Base-by-base conservation (phyloP, 2,113 vertebrate species). In the Xiphias gladius region DNA sequence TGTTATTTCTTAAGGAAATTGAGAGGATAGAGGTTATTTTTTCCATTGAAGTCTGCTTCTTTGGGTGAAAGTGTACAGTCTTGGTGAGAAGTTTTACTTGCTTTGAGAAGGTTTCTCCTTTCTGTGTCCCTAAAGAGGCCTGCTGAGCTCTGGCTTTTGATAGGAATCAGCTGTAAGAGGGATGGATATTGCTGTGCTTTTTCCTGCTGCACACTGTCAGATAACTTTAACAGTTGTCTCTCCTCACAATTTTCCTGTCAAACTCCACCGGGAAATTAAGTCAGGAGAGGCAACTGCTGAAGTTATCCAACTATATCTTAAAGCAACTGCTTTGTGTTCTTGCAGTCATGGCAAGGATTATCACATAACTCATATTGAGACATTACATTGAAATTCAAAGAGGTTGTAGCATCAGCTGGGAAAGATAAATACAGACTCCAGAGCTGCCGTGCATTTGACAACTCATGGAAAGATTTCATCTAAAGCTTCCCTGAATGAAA, bases 211-310 rank as follows among this genome's bases (percentile, higher is more conserved):
- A 80, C 78, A n/a, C 78, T 73, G 80, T 80, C 86, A 85, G 88
- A 90, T 90, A 90, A 89, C 86, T 88, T 79, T 71, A 90, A 83
- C 73, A 79, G 77, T 92, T 82, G 78, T 85, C 82, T 83, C 85
- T 71, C 57, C 87, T 68, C 83, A 79, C 84, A 61, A 52, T 86
- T 83, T 84, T 65, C 71, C 75, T 50, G 66, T 80, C 84, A 71
- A 85, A 75, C 81, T 87, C 91, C 87, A 0, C 70, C 37, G 86
- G 90, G 90, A 93, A 93, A 94, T 94, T 89, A 92, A 89, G 81
- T 88, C 67, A 37, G 72, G 65, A 88, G 69, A 81, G 82, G 83
- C 79, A 86, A 76, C 77, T 24, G 78, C 84, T 79, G 63, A 90
- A 79, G 82, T 87, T 88, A 86, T 89, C 85, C 80, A 76, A 67